Base-by-base conservation (phyloP, 2,113 vertebrate genomes). In the Nycticorax nycticorax region DNA sequence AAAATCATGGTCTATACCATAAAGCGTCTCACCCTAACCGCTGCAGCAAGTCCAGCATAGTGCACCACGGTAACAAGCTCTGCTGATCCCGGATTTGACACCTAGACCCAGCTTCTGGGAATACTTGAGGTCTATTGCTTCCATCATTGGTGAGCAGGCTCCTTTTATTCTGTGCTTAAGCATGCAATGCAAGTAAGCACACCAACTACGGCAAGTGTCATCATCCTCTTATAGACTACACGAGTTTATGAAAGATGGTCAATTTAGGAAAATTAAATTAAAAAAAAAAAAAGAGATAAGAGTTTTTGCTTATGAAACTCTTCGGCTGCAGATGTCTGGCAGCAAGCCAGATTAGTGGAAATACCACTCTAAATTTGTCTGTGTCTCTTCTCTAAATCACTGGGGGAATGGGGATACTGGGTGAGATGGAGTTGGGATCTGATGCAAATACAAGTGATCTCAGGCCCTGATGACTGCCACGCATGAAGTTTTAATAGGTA, bases 21-120 rank as follows among this genome's bases (percentile, higher is more conserved):
- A 6, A 66, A 21, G 22, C 7, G 32, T 22, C 41, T 26, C 50
- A 21, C 8, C 19, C n/a, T 4, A 45, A 37, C 57, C 47, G 18
- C 48, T 1, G 3, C 57, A 55, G 48, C 24, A 33, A 41, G 67
- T 26, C 30, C 68, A 37, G 35, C 35, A 35, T 16, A 21, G 60
- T 27, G 32, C 53, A 19, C 37, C 45, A 8, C 0, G 0, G 32
- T 26, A 30, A 35, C 27, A 9, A 52, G 59, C 53, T 59, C 78
- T 59, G 45, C 33, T 47, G 43, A 35, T 20, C 6, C 68, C 3
- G 5, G 32, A 14, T 27, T 21, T 53, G 47, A 68, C 0, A 0
- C 16, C 23, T 14, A 17, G 19, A 53, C 10, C 28, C 62, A 68
- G 32, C 33, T 75, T 33, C 22, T 62, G 56, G 55, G 24, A 47